phyloP scores from a whole-genome alignment of 1,140 invertebrate species.

The Drosophila jambulina region DNA sequence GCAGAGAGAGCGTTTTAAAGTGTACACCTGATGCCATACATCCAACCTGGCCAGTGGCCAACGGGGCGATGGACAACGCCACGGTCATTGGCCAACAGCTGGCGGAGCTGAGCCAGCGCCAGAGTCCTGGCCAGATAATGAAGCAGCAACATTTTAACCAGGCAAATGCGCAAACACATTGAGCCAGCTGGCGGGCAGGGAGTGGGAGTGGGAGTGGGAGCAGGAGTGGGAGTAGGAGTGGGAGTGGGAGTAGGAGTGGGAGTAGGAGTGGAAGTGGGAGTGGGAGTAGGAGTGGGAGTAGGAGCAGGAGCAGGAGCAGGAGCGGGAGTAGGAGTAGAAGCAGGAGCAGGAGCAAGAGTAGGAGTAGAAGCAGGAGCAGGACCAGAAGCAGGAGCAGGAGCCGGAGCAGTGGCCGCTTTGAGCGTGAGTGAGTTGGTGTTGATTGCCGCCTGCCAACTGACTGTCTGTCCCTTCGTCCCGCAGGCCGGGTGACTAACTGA shows the following conservation, averaged over 20 bases:
- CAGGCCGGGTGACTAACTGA: slow-evolving; percentile 51
- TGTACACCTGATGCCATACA: background rate
- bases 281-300: background rate
- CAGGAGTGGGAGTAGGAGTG: background rate
- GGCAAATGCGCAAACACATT: slow-evolving; percentile 71
- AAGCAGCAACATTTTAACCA: slow-evolving; percentile 83
- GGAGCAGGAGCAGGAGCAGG: background rate
- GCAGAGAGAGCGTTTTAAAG: slow-evolving; percentile 4
- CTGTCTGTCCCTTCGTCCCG: slow-evolving; percentile 11
- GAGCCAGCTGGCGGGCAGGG: slow-evolving; percentile 1
- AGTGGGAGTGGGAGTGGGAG: background rate
- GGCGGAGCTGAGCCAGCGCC: slow-evolving; percentile 45
- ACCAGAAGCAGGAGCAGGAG: background rate
- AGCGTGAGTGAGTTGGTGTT: slow-evolving; percentile 53
- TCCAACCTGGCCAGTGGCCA: slow-evolving; percentile 36
- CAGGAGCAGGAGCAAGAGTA: background rate
- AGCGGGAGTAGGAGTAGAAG: background rate
- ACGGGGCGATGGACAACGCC: slow-evolving; percentile 5
- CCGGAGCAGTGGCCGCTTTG: background rate
- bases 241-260: background rate
- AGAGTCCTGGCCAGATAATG: slow-evolving; percentile 71
- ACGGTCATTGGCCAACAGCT: slow-evolving; percentile 21
- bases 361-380: background rate
- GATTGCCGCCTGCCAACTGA: slow-evolving; percentile 66
- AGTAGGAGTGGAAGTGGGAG: too few species aligned